These are phyloP conservation scores for Gorsachius magnificus DNA, from an alignment of 2,797 vertebrate species.

Conservation along the genomic window DNA sequence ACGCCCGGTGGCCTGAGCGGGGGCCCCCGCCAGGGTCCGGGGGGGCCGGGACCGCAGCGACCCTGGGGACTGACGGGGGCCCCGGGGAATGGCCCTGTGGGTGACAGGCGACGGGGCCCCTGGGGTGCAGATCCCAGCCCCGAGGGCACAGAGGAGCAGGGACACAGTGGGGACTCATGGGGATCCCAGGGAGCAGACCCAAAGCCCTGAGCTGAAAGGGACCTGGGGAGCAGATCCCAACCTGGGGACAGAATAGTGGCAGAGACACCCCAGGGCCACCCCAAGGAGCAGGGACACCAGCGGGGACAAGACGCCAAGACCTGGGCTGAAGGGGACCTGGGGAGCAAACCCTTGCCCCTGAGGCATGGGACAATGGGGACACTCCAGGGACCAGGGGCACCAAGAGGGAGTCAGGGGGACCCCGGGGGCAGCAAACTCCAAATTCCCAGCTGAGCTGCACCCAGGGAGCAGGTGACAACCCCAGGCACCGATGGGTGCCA, in stretches of 20 bases:
- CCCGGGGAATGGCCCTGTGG: not conserved
- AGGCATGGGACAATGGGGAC: too few species aligned
- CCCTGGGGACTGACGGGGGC: accelerated
- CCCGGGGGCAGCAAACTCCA: not conserved
- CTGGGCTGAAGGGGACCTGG: too few species aligned
- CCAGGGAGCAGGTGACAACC: not conserved
- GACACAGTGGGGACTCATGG: accelerated
- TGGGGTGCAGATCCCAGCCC: not conserved
- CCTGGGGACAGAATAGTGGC: too few species aligned
- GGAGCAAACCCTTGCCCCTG: too few species aligned
- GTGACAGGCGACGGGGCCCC: too few species aligned
- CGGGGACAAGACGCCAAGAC: not conserved
- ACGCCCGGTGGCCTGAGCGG: constrained; percentile 74
- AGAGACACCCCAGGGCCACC: not conserved
- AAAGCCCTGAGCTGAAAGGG: not conserved
- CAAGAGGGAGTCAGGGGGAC: too few species aligned
- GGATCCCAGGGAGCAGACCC: not conserved
- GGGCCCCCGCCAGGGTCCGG: too few species aligned
- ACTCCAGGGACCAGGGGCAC: too few species aligned
- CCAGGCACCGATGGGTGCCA: not conserved
- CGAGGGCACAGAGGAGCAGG: not conserved
- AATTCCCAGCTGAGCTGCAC: not conserved
- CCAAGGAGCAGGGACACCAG: too few species aligned
- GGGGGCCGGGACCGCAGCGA: accelerated
- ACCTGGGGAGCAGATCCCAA: too few species aligned